A percentile compares a stretch with the other conserved stretches of the same genome.
phyloP scores from a whole-genome alignment of 2,797 vertebrate genomes.

The Todus mexicanus region DNA sequence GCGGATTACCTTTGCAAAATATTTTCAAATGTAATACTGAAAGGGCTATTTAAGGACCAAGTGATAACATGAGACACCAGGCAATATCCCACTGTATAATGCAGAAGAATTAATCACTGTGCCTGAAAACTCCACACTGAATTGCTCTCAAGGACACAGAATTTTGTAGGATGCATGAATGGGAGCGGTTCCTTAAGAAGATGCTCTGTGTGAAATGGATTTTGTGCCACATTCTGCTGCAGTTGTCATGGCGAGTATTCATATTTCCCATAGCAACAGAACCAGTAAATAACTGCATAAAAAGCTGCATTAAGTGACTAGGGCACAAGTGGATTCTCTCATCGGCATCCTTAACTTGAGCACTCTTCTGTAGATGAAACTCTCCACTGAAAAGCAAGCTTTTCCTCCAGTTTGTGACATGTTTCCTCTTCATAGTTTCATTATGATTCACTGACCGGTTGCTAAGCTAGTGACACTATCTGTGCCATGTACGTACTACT shows the following conservation, averaged over 20 bases:
- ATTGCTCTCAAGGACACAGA: not conserved
- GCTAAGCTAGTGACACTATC: not conserved
- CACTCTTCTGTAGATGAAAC: not conserved
- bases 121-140: not conserved
- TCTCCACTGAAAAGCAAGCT: conserved; percentile 1
- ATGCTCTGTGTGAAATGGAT: not conserved
- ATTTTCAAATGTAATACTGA: not conserved
- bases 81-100: not conserved
- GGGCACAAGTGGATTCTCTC: conserved; percentile 2
- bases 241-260: conserved; percentile 63
- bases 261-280: conserved; percentile 63
- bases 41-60: not conserved
- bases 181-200: not conserved
- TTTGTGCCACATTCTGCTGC: not conserved
- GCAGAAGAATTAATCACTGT: not conserved
- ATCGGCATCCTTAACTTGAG: not conserved
- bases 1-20: not conserved
- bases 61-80: not conserved
- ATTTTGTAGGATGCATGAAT: not conserved
- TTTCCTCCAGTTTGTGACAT: not conserved
- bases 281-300: conserved; percentile 25
- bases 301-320: conserved; percentile 3
- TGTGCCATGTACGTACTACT: not conserved
- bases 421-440: conserved; percentile 27
- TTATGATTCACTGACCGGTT: conserved; percentile 4